Conservation (phyloP, 2,113 vertebrate species). For the Rhombomys opimus region DNA sequence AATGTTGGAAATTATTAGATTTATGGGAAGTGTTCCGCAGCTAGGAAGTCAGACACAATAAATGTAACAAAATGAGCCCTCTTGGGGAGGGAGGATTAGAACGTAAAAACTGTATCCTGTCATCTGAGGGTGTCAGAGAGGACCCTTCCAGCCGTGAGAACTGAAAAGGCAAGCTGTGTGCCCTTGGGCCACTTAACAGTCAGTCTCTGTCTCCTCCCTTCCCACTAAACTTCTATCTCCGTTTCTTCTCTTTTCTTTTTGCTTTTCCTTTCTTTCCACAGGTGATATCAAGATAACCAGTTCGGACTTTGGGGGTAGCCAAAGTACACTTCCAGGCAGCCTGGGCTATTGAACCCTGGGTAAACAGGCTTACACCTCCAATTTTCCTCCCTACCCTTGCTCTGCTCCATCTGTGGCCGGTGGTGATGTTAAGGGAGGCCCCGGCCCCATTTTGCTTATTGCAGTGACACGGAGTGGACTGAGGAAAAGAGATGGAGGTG, state of each 20-base stretch:
- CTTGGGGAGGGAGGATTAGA: constrained; percentile 4
- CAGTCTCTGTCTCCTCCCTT: not conserved
- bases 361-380: not conserved
- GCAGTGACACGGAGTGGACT: not conserved
- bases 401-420: no score
- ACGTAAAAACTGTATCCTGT: constrained; percentile 76
- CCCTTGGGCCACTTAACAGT: constrained; percentile 69
- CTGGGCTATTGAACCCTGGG: not conserved
- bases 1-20: constrained; percentile 57
- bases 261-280: constrained; percentile 44
- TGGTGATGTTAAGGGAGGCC: not conserved
- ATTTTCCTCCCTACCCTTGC: not conserved
- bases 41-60: constrained; percentile 67
- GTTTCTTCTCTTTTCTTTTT: not conserved
- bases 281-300: not conserved
- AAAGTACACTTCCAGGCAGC: accelerated
- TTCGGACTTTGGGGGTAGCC: not conserved
- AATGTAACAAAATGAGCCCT: constrained; percentile 63
- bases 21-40: constrained; percentile 69
- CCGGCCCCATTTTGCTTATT: constrained; percentile 45
- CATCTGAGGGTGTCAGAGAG: constrained; percentile 72
- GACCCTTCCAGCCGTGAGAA: constrained; percentile 69
- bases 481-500: not conserved
- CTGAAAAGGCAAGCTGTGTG: constrained; percentile 79
- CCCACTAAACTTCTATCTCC: not conserved